Evolutionary conservation across 2,113 vertebrate species (phyloP).

Genomic region (Peromyscus californicus): DNA sequence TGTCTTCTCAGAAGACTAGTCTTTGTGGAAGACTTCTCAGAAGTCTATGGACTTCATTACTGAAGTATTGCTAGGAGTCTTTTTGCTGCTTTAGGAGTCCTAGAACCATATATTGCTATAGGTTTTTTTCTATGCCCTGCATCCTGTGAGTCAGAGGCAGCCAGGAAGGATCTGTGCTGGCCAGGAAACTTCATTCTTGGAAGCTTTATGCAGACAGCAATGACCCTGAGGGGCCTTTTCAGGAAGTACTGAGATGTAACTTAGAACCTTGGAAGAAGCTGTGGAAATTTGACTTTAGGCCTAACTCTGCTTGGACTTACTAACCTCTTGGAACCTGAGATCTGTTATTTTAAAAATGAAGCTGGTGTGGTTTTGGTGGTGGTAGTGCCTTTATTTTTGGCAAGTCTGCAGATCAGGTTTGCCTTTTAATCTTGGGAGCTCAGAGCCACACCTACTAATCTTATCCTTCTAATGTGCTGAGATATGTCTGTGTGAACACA

Average conservation of each 20-base stretch:
- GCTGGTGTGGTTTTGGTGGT: neutral
- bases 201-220: neutral
- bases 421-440: slow-evolving; percentile 3
- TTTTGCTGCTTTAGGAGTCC: neutral
- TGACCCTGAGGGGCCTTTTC: neutral
- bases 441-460: neutral
- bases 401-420: neutral
- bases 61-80: neutral
- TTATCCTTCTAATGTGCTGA: neutral
- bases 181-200: neutral
- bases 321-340: neutral
- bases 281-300: neutral
- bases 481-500: neutral
- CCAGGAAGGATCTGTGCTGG: neutral
- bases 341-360: slow-evolving; percentile 44
- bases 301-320: neutral
- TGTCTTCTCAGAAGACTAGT: neutral
- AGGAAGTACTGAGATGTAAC: neutral
- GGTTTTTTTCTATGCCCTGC: neutral
- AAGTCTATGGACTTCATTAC: neutral
- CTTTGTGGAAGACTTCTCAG: neutral
- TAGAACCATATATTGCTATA: neutral
- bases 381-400: neutral
- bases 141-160: neutral
- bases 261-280: neutral